Evolutionary conservation across 2,888 invertebrate genomes (phyloP).

Genomic region (Scrobipalpa costella): DNA sequence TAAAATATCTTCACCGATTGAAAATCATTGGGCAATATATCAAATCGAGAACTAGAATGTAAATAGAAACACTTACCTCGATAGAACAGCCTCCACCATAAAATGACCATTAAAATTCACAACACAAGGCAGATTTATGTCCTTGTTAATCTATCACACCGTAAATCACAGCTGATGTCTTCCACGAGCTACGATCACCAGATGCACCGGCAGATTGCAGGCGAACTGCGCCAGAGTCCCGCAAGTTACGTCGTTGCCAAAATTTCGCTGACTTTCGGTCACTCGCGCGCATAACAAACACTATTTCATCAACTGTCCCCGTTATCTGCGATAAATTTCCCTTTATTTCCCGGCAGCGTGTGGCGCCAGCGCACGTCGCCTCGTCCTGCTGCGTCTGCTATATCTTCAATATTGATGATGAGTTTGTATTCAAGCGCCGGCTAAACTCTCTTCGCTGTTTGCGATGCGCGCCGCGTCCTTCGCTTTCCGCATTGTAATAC

Average conservation of each 20-base stretch:
- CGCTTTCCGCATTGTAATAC: conserved; percentile 74
- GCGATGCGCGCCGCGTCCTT: conserved; percentile 66
- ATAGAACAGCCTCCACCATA: conserved; percentile 46
- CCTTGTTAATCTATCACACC: conserved; percentile 49
- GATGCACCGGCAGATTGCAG: conserved; percentile 55
- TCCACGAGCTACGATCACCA: conserved; percentile 59
- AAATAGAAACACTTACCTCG: conserved; percentile 54
- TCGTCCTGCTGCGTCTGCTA: conserved; percentile 62
- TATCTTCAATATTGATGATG: conserved; percentile 55
- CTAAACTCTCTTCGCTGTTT: conserved; percentile 77
- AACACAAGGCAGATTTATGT: conserved; percentile 44
- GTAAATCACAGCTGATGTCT: conserved; percentile 58
- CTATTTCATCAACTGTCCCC: conserved; percentile 46
- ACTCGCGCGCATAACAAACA: conserved; percentile 63
- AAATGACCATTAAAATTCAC: conserved; percentile 43
- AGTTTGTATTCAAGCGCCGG: conserved; percentile 72
- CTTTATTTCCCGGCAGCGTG: conserved; percentile 45
- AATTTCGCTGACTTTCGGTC: conserved; percentile 65
- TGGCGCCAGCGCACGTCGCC: conserved; percentile 57
- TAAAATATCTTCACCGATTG: not conserved
- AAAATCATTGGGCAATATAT: not conserved
- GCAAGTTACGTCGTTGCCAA: conserved; percentile 60
- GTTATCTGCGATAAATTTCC: conserved; percentile 52
- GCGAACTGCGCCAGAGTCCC: conserved; percentile 42
- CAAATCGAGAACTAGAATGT: not conserved